Conservation (phyloP, 1,140 invertebrate genomes). For the Tetramorium alpestre region DNA sequence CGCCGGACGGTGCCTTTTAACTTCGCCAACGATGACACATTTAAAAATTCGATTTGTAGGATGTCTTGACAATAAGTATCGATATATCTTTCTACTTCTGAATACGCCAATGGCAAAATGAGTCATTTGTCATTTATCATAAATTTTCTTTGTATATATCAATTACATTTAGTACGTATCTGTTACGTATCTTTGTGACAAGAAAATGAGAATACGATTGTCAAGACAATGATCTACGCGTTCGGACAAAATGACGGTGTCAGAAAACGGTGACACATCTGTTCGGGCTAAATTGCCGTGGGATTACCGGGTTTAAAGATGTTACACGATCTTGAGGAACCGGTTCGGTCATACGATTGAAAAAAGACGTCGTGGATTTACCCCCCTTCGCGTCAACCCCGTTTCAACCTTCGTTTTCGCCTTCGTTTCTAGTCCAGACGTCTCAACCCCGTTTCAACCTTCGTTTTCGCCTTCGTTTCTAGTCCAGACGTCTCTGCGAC, state of each 20-base stretch:
- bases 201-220: background rate
- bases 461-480: constrained; percentile 50
- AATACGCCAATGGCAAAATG: background rate
- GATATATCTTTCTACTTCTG: background rate
- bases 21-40: constrained; percentile 38
- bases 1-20: constrained; percentile 51
- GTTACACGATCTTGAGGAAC: constrained; percentile 71
- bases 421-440: constrained; percentile 29
- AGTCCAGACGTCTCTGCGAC: background rate
- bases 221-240: constrained; percentile 1
- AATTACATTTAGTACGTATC: background rate
- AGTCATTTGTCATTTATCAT: background rate
- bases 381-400: constrained; percentile 6
- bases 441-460: constrained; percentile 6
- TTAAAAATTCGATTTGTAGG: constrained; percentile 55
- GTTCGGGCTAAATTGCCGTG: constrained; percentile 73
- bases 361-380: constrained; percentile 60
- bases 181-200: background rate
- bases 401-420: constrained; percentile 40
- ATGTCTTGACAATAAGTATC: background rate
- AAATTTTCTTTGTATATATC: background rate
- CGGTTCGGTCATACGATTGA: constrained; percentile 58
- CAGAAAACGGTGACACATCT: constrained; percentile 70
- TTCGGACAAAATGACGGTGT: constrained; percentile 32
- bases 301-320: constrained; percentile 70